These are phyloP conservation scores for Drosophila mayri DNA, from an alignment of 1,140 invertebrate species.

Conservation along the genomic window DNA sequence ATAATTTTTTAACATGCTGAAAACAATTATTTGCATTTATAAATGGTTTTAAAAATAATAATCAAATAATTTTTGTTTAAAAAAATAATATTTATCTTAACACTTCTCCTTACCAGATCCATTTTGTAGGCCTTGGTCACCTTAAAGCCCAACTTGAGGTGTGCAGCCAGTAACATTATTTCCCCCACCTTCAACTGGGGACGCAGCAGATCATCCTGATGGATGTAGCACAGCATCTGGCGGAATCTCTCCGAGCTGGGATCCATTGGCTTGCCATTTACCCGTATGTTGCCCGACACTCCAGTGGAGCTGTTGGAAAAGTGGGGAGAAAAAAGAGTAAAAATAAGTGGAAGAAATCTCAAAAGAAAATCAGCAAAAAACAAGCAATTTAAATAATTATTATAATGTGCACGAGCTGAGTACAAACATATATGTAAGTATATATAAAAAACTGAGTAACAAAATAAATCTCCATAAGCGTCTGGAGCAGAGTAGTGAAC, in stretches of 20 bases:
- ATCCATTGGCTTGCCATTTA: constrained; percentile 91
- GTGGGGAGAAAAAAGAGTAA: constrained; percentile 5
- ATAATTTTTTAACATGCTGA: neutral
- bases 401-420: constrained; percentile 25
- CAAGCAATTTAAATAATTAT: constrained; percentile 50
- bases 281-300: constrained; percentile 88
- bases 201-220: constrained; percentile 94
- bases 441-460: neutral
- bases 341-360: constrained; percentile 27
- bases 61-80: no score
- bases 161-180: constrained; percentile 93
- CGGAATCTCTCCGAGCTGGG: constrained; percentile 89
- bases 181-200: constrained; percentile 93
- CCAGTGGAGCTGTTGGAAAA: constrained; percentile 86
- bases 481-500: constrained; percentile 12
- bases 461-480: constrained; percentile 8
- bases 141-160: constrained; percentile 92
- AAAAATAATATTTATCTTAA: neutral
- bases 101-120: constrained; percentile 57
- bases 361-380: constrained; percentile 32
- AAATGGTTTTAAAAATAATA: neutral
- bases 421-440: neutral
- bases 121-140: constrained; percentile 85
- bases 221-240: constrained; percentile 95
- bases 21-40: neutral